These are phyloP conservation scores for Amyelois transitella DNA, from an alignment of 1,140 invertebrate genomes.

Conservation along the genomic window DNA sequence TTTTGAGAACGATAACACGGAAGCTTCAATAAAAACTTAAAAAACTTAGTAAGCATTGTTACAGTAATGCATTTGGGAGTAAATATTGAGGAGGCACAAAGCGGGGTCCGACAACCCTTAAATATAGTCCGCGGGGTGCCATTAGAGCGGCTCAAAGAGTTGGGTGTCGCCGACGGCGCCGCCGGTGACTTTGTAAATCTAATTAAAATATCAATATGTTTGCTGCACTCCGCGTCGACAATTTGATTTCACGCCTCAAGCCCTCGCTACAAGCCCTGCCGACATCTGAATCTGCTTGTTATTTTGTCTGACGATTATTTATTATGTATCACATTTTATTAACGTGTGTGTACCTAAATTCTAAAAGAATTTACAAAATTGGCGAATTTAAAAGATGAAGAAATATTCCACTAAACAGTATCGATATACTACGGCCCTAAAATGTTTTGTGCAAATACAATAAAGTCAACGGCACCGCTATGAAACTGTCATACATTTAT, in stretches of 20 bases:
- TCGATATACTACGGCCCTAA: slow-evolving; percentile 38
- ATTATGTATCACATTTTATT: neutral
- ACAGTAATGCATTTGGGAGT: slow-evolving; percentile 70
- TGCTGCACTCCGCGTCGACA: slow-evolving; percentile 58
- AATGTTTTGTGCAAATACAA: slow-evolving; percentile 32
- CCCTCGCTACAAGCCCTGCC: slow-evolving; percentile 25
- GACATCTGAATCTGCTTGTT: slow-evolving; percentile 1
- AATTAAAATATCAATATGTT: slow-evolving; percentile 75
- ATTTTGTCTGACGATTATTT: neutral
- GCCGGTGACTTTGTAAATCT: slow-evolving; percentile 71
- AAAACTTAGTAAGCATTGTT: slow-evolving; percentile 71
- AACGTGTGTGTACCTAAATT: too few relatives aligned
- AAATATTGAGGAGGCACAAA: slow-evolving; percentile 71
- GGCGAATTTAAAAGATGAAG: neutral
- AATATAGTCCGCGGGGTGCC: slow-evolving; percentile 67
- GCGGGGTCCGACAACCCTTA: slow-evolving; percentile 64
- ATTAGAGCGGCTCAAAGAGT: slow-evolving; percentile 70
- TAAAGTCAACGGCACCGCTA: slow-evolving; percentile 47
- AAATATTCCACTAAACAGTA: slow-evolving; percentile 31
- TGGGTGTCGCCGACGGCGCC: slow-evolving; percentile 57
- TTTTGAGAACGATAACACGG: slow-evolving; percentile 72
- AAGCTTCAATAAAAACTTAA: slow-evolving; percentile 68
- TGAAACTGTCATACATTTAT: slow-evolving; percentile 43
- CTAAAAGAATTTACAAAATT: too few relatives aligned
- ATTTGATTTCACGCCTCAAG: slow-evolving; percentile 69